Conservation (phyloP, 2,888 invertebrate genomes). For the Agriotes lineatus region DNA sequence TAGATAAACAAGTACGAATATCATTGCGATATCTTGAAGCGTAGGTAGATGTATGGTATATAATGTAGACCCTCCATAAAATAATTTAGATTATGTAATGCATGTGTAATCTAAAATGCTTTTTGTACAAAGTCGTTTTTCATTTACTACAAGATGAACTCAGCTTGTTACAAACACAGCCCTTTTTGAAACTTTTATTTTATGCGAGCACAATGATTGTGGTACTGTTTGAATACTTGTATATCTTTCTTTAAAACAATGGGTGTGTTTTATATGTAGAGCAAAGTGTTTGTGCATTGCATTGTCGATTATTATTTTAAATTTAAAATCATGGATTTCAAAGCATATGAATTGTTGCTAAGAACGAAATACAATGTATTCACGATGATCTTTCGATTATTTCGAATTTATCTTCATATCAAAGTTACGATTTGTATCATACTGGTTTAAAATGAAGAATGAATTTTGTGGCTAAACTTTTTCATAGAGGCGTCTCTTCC, state of each 20-base stretch:
- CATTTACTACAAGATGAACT: constrained; percentile 50
- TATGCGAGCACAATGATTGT: constrained; percentile 42
- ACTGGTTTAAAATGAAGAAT: constrained; percentile 26
- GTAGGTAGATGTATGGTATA: constrained; percentile 66
- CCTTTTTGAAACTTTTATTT: constrained; percentile 39
- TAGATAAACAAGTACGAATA: constrained; percentile 37
- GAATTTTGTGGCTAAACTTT: constrained; percentile 30
- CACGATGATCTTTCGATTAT: constrained; percentile 29
- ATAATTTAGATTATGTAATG: constrained; percentile 64
- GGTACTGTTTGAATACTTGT: constrained; percentile 52
- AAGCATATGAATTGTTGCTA: constrained; percentile 55
- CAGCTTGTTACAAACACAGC: constrained; percentile 54
- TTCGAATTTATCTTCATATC: constrained; percentile 36
- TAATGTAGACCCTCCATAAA: constrained; percentile 65
- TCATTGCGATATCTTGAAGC: constrained; percentile 48
- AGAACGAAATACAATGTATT: constrained; percentile 58
- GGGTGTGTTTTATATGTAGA: constrained; percentile 53
- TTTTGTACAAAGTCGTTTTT: constrained; percentile 66
- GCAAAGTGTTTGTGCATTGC: constrained; percentile 45
- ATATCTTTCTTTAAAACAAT: constrained; percentile 60
- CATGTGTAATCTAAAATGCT: constrained; percentile 65
- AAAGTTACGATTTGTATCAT: too few relatives aligned
- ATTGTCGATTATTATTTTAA: constrained; percentile 52
- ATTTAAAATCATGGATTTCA: constrained; percentile 62
- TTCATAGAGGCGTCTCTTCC: constrained; percentile 13